phyloP scores from a whole-genome alignment of 2,113 vertebrate genomes.

The Osmerus eperlanus region DNA sequence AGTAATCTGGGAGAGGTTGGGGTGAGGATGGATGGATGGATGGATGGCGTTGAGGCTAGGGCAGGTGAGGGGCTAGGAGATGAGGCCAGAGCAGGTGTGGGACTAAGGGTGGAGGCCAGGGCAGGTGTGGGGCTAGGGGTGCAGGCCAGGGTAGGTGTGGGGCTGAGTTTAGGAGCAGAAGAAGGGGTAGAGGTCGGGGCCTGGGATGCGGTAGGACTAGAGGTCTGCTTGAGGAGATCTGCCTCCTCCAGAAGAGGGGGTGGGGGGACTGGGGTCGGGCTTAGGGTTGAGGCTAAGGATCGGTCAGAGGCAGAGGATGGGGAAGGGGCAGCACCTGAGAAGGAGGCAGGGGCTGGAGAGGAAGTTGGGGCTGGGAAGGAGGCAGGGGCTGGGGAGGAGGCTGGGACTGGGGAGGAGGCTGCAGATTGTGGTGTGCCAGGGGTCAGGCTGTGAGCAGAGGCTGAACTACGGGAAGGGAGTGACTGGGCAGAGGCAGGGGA shows the following conservation, averaged over 20 bases:
- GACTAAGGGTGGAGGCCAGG: slow-evolving; percentile 29
- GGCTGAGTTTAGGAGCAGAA: slow-evolving; percentile 5
- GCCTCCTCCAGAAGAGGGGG: too few relatives aligned
- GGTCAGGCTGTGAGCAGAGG: too few relatives aligned
- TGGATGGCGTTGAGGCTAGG: neutral
- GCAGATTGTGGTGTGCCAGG: slow-evolving; percentile 25
- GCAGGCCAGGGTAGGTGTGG: slow-evolving; percentile 18
- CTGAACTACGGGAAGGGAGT: neutral
- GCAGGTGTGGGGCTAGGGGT: slow-evolving; percentile 22
- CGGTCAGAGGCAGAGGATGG: slow-evolving; percentile 4
- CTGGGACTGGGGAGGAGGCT: neutral
- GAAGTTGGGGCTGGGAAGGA: too few relatives aligned
- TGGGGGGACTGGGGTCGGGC: too few relatives aligned
- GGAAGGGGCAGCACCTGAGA: slow-evolving; percentile 10
- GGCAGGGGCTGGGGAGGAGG: neutral
- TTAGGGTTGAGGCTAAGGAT: neutral
- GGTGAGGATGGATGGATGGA: neutral
- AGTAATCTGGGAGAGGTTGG: neutral
- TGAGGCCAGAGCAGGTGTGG: neutral
- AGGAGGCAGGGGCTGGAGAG: slow-evolving; percentile 11
- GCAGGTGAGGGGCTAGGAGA: neutral
- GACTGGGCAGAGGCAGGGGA: slow-evolving; percentile 16
- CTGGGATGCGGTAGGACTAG: neutral
- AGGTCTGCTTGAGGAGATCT: neutral
- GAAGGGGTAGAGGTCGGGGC: neutral